Percentiles rank a stretch among this genome's conserved stretches.
Conservation (phyloP, 1,140 invertebrate species). For the Pemphigus obesinymphae region DNA sequence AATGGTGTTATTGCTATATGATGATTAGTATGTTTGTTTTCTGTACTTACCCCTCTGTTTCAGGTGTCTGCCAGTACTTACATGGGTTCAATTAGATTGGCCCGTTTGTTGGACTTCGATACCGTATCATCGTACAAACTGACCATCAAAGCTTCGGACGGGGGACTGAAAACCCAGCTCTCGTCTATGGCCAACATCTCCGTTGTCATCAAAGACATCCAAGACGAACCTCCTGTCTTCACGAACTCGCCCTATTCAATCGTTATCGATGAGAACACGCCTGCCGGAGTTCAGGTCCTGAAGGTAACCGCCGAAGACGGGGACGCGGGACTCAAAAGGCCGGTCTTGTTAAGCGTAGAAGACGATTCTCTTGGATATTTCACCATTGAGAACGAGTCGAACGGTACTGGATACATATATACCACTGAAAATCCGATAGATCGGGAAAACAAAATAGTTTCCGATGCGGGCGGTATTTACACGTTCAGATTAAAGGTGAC, state of each 20-base stretch:
- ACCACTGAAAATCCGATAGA: constrained; percentile 65
- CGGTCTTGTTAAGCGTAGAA: constrained; percentile 62
- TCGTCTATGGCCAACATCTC: constrained; percentile 65
- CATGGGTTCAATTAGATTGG: constrained; percentile 61
- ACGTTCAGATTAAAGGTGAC: constrained; percentile 63
- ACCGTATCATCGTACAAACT: constrained; percentile 66
- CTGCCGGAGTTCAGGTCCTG: constrained; percentile 57
- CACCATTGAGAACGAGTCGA: constrained; percentile 54
- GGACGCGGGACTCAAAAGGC: constrained; percentile 63
- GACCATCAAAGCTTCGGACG: constrained; percentile 62
- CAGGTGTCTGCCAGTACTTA: constrained; percentile 65
- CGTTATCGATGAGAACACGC: constrained; percentile 67
- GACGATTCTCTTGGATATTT: constrained; percentile 67
- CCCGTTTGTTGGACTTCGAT: constrained; percentile 67
- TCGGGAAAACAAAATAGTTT: constrained; percentile 65
- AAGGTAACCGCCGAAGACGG: constrained; percentile 69
- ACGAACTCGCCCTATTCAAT: constrained; percentile 72
- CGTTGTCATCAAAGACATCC: constrained; percentile 70
- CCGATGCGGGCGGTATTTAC: constrained; percentile 74
- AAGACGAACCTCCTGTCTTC: constrained; percentile 75
- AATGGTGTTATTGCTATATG: no score
- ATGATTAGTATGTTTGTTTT: no score
- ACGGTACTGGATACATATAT: constrained; percentile 51
- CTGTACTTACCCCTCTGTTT: no score
- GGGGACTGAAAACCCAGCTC: constrained; percentile 56